Percentiles rank a stretch among this genome's conserved stretches.
Conservation (phyloP, 2,888 invertebrate species). For the Ganaspis brasiliensis region DNA sequence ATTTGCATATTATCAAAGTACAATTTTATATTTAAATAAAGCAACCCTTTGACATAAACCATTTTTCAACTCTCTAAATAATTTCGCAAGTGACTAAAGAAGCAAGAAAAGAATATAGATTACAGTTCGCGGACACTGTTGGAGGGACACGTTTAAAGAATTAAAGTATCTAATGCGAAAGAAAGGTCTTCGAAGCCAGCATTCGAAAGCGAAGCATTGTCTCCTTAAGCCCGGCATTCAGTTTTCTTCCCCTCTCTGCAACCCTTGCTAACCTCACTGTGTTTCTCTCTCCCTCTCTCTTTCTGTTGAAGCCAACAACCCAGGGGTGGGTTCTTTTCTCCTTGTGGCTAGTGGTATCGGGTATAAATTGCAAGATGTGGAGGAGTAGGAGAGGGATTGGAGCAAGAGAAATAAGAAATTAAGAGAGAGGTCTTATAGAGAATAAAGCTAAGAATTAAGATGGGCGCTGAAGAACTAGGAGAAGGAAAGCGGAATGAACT, state of each 20-base stretch:
- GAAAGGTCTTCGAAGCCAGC: constrained; percentile 75
- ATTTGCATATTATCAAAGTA: not conserved
- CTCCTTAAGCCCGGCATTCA: constrained; percentile 79
- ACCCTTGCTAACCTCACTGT: constrained; percentile 51
- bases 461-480: constrained; percentile 62
- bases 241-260: constrained; percentile 68
- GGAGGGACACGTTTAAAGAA: constrained; percentile 76
- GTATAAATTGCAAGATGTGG: constrained; percentile 77
- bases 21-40: not conserved
- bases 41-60: not conserved
- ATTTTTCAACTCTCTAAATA: constrained; percentile 19
- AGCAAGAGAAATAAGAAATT: constrained; percentile 80
- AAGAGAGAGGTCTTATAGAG: constrained; percentile 80
- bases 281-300: constrained; percentile 56
- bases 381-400: constrained; percentile 69
- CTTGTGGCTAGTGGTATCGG: constrained; percentile 52
- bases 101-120: constrained; percentile 26
- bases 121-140: not conserved
- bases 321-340: constrained; percentile 26
- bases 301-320: constrained; percentile 18
- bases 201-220: constrained; percentile 79
- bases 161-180: constrained; percentile 79
- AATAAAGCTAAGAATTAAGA: constrained; percentile 81
- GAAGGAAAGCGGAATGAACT: constrained; percentile 67
- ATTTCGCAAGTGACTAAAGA: not conserved